These are phyloP conservation scores for Pipa parva DNA, from an alignment of 2,113 vertebrate species.

Conservation along the genomic window DNA sequence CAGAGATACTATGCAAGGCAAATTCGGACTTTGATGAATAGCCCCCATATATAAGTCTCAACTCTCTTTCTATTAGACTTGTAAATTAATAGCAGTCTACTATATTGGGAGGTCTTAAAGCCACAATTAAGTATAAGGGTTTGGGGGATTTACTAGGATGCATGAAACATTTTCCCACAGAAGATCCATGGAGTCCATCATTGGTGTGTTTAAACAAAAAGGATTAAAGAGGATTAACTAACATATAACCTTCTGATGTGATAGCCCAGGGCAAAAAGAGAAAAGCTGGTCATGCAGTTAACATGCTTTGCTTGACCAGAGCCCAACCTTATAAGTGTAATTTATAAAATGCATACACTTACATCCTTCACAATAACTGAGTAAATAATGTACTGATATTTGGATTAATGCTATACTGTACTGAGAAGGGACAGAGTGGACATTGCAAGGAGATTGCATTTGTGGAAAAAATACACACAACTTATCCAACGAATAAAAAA, in stretches of 20 bases:
- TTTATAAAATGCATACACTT: conserved; percentile 71
- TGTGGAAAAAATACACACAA: too few relatives aligned
- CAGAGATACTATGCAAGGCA: too few relatives aligned
- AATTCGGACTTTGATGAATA: too few relatives aligned
- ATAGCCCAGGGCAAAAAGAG: conserved; percentile 60
- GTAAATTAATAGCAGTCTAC: too few relatives aligned
- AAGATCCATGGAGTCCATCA: conserved; percentile 63
- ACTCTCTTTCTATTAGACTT: too few relatives aligned
- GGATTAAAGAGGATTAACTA: conserved; percentile 75
- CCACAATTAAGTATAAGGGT: conserved; percentile 2
- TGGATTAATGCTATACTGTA: too few relatives aligned
- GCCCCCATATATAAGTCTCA: too few relatives aligned
- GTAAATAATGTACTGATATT: too few relatives aligned
- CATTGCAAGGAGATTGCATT: too few relatives aligned
- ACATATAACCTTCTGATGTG: conserved; percentile 66
- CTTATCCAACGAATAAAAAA: too few relatives aligned
- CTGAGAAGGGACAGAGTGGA: too few relatives aligned
- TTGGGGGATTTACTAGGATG: conserved; percentile 51
- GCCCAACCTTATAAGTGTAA: conserved; percentile 70
- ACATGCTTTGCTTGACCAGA: conserved; percentile 72
- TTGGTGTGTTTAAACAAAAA: conserved; percentile 64
- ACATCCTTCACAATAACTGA: conserved; percentile 55
- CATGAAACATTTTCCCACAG: conserved; percentile 74
- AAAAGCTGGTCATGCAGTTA: conserved; percentile 74
- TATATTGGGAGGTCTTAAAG: conserved; percentile 2